Evolutionary conservation across 2,113 vertebrate genomes (phyloP), one percentile per base, ranked within the genome.

Genomic region (Lepus timidus): DNA sequence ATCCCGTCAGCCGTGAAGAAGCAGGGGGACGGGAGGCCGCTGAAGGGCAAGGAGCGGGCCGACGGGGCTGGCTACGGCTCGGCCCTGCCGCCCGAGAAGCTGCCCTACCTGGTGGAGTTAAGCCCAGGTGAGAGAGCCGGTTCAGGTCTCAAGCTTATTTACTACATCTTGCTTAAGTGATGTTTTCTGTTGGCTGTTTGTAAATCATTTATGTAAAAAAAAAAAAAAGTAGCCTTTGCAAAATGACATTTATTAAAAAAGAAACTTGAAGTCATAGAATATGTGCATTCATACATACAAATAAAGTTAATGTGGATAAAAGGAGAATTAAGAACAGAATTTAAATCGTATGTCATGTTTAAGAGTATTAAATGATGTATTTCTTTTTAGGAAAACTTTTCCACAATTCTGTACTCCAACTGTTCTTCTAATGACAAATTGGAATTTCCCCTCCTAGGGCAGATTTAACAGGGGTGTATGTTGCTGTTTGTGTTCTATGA

Each of bases 101-200:
- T 99, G 97, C 99, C 99, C 55, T 99, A 99, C 95, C 97, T 99
- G 84, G 99, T 99, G 94, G 99, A 99, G 98, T 98, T 99, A 96
- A 99, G 99, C 97, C 99, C 99, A 98, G 99, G 99, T 99, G 98
- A 98, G 98, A 95, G 58, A 75, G 87, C 16, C 62, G 39, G 0
- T 67, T 67, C 80, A 39, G 39, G 6, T 44, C 6, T 6, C 44
- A 44, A 8, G 44, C 44, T 44, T 44, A 1, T 27, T 2, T 33
- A 39, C 3, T 44, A 6, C 29, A 22, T 55, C n/a, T 36, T 73
- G 7, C 22, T 65, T 27, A 19, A 17, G 5, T 61, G 6, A n/a
- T 13, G 36, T 10, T 95, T 73, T 67, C 52, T 74, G 1, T 62
- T 70, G 86, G 10, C n/a, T 20, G 36, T 70, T 65, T 88, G 7